A percentile compares a stretch with the other conserved stretches of the same genome.
These are phyloP conservation scores for Mycogona germanica DNA, from an alignment of 2,888 invertebrate genomes.

Conservation along the genomic window DNA sequence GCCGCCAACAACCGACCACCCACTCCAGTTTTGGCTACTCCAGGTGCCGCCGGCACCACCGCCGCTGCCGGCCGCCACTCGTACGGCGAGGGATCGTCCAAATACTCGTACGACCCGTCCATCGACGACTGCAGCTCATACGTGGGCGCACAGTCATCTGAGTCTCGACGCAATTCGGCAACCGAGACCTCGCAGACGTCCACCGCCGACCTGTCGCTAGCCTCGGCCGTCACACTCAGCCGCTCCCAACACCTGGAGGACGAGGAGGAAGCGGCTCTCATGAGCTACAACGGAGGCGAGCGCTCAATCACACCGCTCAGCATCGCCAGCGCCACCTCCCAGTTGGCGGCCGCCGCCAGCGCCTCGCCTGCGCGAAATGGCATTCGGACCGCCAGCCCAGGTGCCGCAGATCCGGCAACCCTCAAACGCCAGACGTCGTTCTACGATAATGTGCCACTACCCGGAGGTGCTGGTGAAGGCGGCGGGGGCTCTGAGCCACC, in stretches of 20 bases:
- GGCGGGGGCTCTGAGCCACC: conserved; percentile 17
- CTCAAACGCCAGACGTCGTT: conserved; percentile 8
- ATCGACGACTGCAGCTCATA: conserved; percentile 36
- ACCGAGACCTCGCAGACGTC: conserved; percentile 75
- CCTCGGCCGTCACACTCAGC: conserved; percentile 36
- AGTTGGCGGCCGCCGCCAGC: conserved; percentile 3
- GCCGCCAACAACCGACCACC: conserved; percentile 19
- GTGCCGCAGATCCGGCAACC: conserved; percentile 4
- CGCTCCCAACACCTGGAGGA: conserved; percentile 21
- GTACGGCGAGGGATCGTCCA: conserved; percentile 42
- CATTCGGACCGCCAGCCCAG: not conserved
- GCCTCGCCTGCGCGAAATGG: conserved; percentile 2
- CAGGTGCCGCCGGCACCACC: conserved; percentile 33
- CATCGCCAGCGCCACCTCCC: conserved; percentile 38
- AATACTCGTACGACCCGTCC: conserved; percentile 50
- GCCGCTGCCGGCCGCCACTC: conserved; percentile 22
- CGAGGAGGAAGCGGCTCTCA: conserved; percentile 18
- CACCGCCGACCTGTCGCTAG: conserved; percentile 66
- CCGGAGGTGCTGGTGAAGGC: conserved; percentile 7
- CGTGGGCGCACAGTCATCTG: conserved; percentile 37
- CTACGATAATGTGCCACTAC: conserved; percentile 9
- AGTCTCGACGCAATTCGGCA: conserved; percentile 61
- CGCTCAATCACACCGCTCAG: conserved; percentile 40
- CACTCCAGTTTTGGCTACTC: conserved; percentile 14
- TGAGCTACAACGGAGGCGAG: conserved; percentile 28